Evolutionary conservation across 2,888 invertebrate species (phyloP), one percentile per base, ranked within the genome.

Genomic region (Mesorhabditis spiculigera): DNA sequence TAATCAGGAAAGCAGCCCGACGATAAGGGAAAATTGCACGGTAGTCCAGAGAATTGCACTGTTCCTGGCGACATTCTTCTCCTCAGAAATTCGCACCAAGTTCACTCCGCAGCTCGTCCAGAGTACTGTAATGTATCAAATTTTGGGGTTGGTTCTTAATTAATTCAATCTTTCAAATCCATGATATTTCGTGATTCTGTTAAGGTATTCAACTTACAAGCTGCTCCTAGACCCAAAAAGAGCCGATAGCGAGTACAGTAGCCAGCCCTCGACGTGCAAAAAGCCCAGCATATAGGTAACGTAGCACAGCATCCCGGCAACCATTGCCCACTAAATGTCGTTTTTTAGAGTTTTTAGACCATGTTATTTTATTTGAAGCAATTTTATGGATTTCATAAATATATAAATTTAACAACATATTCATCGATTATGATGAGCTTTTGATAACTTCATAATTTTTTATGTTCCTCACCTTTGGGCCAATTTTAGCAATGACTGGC

Each of bases 181-280:
- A 50, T 3, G 28, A 3, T 28, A 28, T 28, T 28, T 28, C 28
- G 28, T 28, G 28, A 28, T 28, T 28, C 28, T 28, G 28, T 28
- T 28, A 50, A 50, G 8, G 58, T n/a, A 13, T 50, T 10, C 8
- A 5, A 72, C 83, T 78, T 76, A 87, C 87, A 82, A 66, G 95
- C 94, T 0, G 96, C 95, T 65, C 95, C 95, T 4, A 93, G 89
- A 66, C 96, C 96, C 63, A 96, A 90, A 90, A 50, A 95, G 82
- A 5, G 90, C 92, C 78, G 95, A 95, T 50, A 92, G 92, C 66
- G 90, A 86, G 87, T 96, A 96, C 67, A 97, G 88, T 5, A 94
- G 88, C 91, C 91, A 92, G 28, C 92, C 92, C 80, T 90, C 90
- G 0, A 94, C 94, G 85, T 91, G 91, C 77, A 95, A 89, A 88